phyloP scores from a whole-genome alignment of 2,888 invertebrate genomes.

The Pharmacophagus antenor region DNA sequence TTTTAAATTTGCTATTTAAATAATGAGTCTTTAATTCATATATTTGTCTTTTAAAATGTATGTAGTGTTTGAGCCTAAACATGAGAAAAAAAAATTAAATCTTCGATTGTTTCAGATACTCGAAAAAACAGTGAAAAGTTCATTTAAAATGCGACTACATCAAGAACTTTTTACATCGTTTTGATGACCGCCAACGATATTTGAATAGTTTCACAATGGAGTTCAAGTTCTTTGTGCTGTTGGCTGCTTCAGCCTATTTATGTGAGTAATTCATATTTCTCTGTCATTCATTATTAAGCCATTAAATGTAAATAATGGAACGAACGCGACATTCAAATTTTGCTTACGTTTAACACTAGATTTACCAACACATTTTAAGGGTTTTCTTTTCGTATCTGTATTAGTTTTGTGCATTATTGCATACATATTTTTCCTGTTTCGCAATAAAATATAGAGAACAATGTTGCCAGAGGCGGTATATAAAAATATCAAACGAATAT shows the following conservation, averaged over 20 bases:
- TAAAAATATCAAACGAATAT: too few species aligned
- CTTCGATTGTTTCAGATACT: constrained; percentile 46
- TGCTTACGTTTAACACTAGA: background rate
- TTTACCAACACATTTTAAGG: too few species aligned
- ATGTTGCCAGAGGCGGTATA: too few species aligned
- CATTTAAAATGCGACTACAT: constrained; percentile 46
- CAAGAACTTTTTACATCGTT: constrained; percentile 38
- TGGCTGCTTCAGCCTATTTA: constrained; percentile 59
- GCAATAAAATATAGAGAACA: too few species aligned
- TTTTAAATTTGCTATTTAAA: too few species aligned
- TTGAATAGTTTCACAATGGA: constrained; percentile 49
- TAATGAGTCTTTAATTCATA: too few species aligned
- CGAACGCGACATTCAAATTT: background rate
- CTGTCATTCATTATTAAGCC: background rate
- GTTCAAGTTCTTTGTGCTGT: constrained; percentile 49
- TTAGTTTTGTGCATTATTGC: too few species aligned
- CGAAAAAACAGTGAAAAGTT: constrained; percentile 38
- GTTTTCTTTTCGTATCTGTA: too few species aligned
- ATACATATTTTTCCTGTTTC: too few species aligned
- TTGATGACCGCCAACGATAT: constrained; percentile 40
- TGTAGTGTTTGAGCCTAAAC: too few species aligned
- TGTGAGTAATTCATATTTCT: constrained; percentile 51
- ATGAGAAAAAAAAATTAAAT: background rate
- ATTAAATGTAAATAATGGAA: background rate
- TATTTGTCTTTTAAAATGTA: too few species aligned